A percentile compares a stretch with the other conserved stretches of the same genome.
Evolutionary conservation across 30 jellyfish, hydroid and myxozoan species (phyloP).

Genomic region (Haliclystus octoradiatus): DNA sequence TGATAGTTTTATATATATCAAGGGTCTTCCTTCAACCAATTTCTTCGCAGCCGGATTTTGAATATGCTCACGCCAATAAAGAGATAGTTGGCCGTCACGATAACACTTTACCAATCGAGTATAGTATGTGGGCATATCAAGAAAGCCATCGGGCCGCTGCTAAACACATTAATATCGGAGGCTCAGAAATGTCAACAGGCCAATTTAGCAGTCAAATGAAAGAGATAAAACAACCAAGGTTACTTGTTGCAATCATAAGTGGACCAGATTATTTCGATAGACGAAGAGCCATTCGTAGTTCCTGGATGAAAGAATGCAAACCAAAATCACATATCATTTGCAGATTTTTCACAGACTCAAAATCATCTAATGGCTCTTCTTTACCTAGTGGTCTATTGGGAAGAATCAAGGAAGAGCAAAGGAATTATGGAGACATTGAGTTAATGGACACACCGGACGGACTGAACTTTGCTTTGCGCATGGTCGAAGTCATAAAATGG

Average conservation of each 20-base stretch:
- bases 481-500: constrained; percentile 66
- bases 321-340: constrained; percentile 25
- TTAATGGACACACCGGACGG: constrained; percentile 60
- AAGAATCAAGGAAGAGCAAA: constrained; percentile 20
- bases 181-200: too few relatives aligned
- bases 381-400: constrained; percentile 7
- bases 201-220: too few relatives aligned
- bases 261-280: constrained; percentile 36
- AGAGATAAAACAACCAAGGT: too few relatives aligned
- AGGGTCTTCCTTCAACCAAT: too few relatives aligned
- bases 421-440: constrained; percentile 48
- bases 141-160: too few relatives aligned
- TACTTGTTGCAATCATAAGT: constrained; percentile 48
- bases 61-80: too few relatives aligned
- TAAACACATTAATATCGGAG: too few relatives aligned
- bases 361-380: constrained; percentile 38
- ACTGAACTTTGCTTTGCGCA: constrained; percentile 49
- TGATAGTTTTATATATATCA: too few relatives aligned
- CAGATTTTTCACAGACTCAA: constrained; percentile 63
- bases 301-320: constrained; percentile 76
- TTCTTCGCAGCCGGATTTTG: too few relatives aligned
- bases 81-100: too few relatives aligned
- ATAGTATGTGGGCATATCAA: too few relatives aligned
- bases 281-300: constrained; percentile 46
- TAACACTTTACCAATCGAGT: too few relatives aligned